A percentile compares a stretch with the other conserved stretches of the same genome.
Evolutionary conservation across 1,140 invertebrate genomes (phyloP).

Genomic region (Aradophagus sp.): DNA sequence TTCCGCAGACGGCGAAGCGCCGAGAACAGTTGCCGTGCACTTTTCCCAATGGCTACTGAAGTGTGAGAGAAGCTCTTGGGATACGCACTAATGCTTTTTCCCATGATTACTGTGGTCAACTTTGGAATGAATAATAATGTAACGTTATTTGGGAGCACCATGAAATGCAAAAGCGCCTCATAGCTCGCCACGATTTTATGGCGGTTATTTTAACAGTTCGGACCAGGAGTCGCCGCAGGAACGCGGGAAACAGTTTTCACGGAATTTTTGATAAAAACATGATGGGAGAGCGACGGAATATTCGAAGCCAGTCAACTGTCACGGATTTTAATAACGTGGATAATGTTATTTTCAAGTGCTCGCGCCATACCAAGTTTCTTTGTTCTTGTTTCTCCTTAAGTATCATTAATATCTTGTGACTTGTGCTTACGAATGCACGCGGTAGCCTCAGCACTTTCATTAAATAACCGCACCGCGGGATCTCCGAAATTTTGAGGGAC

Average conservation of each 20-base stretch:
- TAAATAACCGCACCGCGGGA: constrained; percentile 52
- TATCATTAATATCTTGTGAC: constrained; percentile 56
- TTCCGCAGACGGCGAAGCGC: constrained; percentile 24
- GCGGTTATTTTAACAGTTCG: constrained; percentile 10
- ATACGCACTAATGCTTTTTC: constrained; percentile 65
- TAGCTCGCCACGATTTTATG: constrained; percentile 21
- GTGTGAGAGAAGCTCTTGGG: constrained; percentile 58
- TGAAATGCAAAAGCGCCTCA: constrained; percentile 20
- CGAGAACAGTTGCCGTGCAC: constrained; percentile 38
- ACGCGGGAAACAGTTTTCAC: too few relatives aligned
- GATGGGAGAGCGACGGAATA: too few relatives aligned
- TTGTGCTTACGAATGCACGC: constrained; percentile 61
- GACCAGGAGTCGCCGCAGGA: too few relatives aligned
- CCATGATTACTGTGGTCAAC: constrained; percentile 52
- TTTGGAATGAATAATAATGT: constrained; percentile 40
- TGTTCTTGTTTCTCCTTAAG: constrained; percentile 30
- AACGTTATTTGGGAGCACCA: constrained; percentile 21
- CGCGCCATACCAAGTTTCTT: too few relatives aligned
- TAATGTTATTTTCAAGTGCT: too few relatives aligned
- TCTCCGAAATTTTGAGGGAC: constrained; percentile 55
- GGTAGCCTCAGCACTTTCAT: constrained; percentile 45
- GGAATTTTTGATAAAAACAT: too few relatives aligned
- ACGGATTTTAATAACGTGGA: too few relatives aligned
- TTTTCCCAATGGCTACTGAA: constrained; percentile 36
- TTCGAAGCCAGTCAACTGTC: too few relatives aligned